Evolutionary conservation across 2,797 vertebrate genomes (phyloP), one percentile per base, ranked within the genome.

Genomic region (Paramormyrops hopkinsi): DNA sequence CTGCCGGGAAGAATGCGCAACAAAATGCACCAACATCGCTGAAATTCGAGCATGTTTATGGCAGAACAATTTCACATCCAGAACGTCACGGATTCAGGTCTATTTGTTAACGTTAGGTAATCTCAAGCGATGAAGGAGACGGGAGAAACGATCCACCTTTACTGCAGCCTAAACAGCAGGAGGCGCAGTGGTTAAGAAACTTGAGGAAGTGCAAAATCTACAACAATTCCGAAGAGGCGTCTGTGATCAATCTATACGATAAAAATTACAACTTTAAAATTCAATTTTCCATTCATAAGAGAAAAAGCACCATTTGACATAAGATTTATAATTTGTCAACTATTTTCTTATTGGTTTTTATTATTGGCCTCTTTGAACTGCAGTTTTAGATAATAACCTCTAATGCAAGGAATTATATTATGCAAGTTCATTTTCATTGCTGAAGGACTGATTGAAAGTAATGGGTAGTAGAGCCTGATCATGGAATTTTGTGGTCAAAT

Each of bases 361-460:
- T n/a, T 82, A 82, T 82, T 82, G 76, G 41, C 37, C 41, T 44
- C 41, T 44, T 82, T 82, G 76, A 82, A 82, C 0, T 44, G 17
- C 41, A 82, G 37, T 82, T 82, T 82, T 82, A 41, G 17, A 79
- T 44, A 79, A 79, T 46, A 46, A n/a, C 41, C 19, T 46, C 6
- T 46, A 82, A 82, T 82, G 7, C 6, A 46, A 41, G 14, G 14
- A 46, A 82, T 44, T 46, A 79, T 79, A 79, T 79, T 41, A 82
- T 82, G 76, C 41, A 44, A 7, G 41, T 44, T 82, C 17, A n/a
- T 82, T 82, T 46, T 82, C 76, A 82, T 82, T n/a, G 76, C 76
- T 82, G 7, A 44, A 82, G 76, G 76, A 82, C 41, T 46, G 76
- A 82, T 46, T 82, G 76, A 82, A 82, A 82, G 41, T 82, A 82